Conservation (phyloP, 2,797 vertebrate species). For the Alcedo quadribrachys region DNA sequence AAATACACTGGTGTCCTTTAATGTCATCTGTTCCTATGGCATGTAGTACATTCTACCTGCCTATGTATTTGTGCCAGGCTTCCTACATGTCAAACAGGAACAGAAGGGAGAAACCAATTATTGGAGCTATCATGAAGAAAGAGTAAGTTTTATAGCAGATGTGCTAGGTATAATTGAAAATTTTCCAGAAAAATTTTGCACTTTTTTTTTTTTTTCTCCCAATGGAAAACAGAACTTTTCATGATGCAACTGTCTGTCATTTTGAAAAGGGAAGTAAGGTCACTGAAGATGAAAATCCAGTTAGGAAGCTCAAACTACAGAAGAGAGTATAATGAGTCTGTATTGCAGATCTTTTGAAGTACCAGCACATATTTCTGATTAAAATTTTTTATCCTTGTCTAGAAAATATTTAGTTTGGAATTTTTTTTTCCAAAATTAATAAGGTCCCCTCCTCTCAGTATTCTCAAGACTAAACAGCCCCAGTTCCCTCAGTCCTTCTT, state of each 20-base stretch:
- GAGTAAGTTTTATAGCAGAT: neutral
- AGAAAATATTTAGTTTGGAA: neutral
- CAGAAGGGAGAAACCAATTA: neutral
- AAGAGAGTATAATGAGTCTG: neutral
- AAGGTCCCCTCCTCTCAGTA: too few relatives aligned
- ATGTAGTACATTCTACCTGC: neutral
- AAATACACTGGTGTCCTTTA: neutral
- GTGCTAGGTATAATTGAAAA: neutral
- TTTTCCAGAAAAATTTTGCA: neutral
- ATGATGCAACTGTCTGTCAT: neutral
- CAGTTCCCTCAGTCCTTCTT: too few relatives aligned
- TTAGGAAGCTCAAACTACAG: neutral
- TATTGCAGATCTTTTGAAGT: neutral
- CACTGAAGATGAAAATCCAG: neutral
- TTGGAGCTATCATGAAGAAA: neutral
- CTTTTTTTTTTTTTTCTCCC: neutral
- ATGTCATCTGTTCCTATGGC: neutral
- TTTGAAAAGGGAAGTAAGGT: neutral
- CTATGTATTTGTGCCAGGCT: neutral
- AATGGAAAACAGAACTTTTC: neutral
- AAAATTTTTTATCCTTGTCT: neutral
- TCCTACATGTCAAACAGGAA: neutral
- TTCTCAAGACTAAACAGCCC: too few relatives aligned
- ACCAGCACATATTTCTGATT: neutral
- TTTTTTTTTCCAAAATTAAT: neutral